A percentile compares a stretch with the other conserved stretches of the same genome.
Conservation (phyloP, 2,113 vertebrate genomes). For the Rallus limicola region DNA sequence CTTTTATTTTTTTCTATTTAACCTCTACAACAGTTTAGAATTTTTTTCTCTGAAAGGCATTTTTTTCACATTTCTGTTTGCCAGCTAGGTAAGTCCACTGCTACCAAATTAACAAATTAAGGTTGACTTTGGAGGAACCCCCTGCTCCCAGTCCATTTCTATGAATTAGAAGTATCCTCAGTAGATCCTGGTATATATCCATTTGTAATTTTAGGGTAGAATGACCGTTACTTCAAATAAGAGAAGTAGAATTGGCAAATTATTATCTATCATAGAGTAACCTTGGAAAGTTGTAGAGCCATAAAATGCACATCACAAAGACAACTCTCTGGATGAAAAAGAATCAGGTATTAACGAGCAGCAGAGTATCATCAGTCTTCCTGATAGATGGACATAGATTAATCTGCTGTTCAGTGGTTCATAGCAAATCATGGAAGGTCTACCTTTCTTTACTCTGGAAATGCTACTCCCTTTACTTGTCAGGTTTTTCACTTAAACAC, state of each 20-base stretch:
- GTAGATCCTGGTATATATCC: not conserved
- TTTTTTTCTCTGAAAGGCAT: rapidly evolving
- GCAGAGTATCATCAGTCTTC: constrained; percentile 41
- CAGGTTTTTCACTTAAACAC: constrained; percentile 9
- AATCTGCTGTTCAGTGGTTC: constrained; percentile 49
- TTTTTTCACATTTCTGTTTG: not conserved
- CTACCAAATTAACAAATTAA: not conserved
- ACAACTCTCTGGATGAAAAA: constrained; percentile 47
- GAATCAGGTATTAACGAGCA: not conserved
- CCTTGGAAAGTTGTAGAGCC: constrained; percentile 55
- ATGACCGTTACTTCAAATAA: not conserved
- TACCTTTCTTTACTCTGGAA: constrained; percentile 3
- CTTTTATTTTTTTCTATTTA: not conserved
- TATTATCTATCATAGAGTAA: constrained; percentile 43
- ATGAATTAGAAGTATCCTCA: not conserved
- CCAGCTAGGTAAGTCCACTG: not conserved
- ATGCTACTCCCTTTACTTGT: not conserved
- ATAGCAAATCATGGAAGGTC: constrained; percentile 42
- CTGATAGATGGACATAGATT: constrained; percentile 53
- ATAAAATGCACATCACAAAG: constrained; percentile 46
- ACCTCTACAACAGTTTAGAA: not conserved
- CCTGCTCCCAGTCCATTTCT: not conserved
- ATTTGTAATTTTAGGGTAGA: not conserved
- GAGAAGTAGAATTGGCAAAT: constrained; percentile 35
- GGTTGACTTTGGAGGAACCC: not conserved